Evolutionary conservation across 2,797 vertebrate genomes (phyloP).

Genomic region (Syncerus caffer): DNA sequence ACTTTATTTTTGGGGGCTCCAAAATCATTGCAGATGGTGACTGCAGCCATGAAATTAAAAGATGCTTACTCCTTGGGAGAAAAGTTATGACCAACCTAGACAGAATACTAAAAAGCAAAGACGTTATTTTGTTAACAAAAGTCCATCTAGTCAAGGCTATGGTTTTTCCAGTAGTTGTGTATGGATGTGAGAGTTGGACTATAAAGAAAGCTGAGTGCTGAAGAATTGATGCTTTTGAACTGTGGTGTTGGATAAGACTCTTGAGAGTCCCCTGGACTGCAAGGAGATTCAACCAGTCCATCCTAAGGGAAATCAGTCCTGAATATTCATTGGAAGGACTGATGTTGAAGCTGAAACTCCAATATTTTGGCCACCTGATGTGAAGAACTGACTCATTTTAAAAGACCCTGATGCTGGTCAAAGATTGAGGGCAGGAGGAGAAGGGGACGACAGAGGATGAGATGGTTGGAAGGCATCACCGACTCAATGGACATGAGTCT

Average conservation of each 20-base stretch:
- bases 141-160: not conserved
- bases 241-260: not conserved
- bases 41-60: not conserved
- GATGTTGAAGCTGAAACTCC: not conserved
- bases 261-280: not conserved
- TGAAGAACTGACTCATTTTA: rapidly evolving
- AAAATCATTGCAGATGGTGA: not conserved
- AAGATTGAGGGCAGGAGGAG: not conserved
- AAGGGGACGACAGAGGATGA: not conserved
- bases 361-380: not conserved
- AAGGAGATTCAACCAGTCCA: not conserved
- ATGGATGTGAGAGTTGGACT: not conserved
- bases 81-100: not conserved
- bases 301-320: rapidly evolving
- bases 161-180: not conserved
- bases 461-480: not conserved
- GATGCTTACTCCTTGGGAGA: not conserved
- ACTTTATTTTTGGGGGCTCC: not conserved
- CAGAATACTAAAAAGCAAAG: not conserved
- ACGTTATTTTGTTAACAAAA: not conserved
- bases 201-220: rapidly evolving
- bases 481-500: not conserved
- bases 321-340: not conserved
- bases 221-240: not conserved
- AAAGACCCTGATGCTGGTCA: not conserved